Evolutionary conservation across 2,113 vertebrate species (phyloP), one percentile per base, ranked within the genome.

Genomic region (Chlamydotis undulata): DNA sequence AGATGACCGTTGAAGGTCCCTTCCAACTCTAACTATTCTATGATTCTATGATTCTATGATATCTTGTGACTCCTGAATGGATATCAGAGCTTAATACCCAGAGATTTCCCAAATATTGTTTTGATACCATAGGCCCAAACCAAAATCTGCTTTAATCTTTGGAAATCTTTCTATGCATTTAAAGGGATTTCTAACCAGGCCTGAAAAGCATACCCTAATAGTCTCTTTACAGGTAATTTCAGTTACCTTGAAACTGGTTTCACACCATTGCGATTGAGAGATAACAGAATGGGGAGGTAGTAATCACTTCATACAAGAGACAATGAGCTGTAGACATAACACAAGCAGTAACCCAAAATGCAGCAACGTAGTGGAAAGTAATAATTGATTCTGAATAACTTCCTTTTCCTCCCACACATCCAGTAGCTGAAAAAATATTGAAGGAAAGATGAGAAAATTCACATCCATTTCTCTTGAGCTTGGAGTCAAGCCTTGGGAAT

Each of bases 371-470:
- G 89, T 97, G 95, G 95, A 97, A 97, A 97, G 61, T 93, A 77
- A 57, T 96, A 96, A 94, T 29, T 91, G 86, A 79, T 93, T 87
- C 77, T 97, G 96, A 96, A 96, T 91, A 92, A 95, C 92, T 96
- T 97, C 94, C 95, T 93, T 80, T 95, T 96, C 95, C 96, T 96
- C 92, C 94, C 92, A 96, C 96, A 79, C 96, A 87, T 45, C 49
- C 89, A 87, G 57, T 31, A 94, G 94, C 74, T 92, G 94, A 92
- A 89, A 93, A 97, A 97, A 94, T 90, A 85, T 23, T 88, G 83
- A 83, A 93, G 64, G 53, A 73, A 94, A 95, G 76, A 93, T 81
- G 90, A 87, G 83, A 96, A 90, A 96, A 93, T 92, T 84, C 70
- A 53, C 21, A 94, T 87, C 70, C 37, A 75, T 79, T 95, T 79